Conservation (phyloP, 2,888 invertebrate species). For the Dolichopus griseipennis region DNA sequence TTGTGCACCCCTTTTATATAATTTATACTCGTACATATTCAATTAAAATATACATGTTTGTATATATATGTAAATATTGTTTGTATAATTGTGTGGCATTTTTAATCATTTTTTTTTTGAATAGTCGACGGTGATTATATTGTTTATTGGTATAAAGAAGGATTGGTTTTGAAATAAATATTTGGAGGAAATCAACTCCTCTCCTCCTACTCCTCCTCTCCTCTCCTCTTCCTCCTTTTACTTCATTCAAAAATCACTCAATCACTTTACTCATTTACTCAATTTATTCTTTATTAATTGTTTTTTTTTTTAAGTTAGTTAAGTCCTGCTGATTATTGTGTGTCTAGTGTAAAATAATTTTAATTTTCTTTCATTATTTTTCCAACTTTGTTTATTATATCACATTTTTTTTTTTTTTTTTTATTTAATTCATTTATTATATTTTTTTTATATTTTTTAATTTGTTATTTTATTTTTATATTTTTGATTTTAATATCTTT, state of each 20-base stretch:
- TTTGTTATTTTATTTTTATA: background rate
- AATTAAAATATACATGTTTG: no score
- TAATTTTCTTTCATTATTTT: background rate
- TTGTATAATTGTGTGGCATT: no score
- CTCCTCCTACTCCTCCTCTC: no score
- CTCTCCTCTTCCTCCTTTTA: no score
- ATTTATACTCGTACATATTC: no score
- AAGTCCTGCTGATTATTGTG: background rate
- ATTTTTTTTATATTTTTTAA: background rate
- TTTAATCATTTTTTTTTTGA: no score
- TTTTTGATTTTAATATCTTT: background rate
- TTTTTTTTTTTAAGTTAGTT: no score
- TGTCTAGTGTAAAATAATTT: slow-evolving; percentile 4
- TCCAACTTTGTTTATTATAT: background rate
- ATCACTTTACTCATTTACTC: no score
- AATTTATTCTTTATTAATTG: no score
- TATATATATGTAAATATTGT: no score
- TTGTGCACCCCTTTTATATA: no score
- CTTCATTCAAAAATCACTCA: background rate
- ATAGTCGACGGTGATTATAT: no score
- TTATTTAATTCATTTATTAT: background rate
- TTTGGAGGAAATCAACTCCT: background rate
- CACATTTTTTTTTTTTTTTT: background rate
- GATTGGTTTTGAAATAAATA: background rate
- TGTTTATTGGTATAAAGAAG: background rate